phyloP scores from a whole-genome alignment of 2,797 vertebrate species.

The Discoglossus pictus region DNA sequence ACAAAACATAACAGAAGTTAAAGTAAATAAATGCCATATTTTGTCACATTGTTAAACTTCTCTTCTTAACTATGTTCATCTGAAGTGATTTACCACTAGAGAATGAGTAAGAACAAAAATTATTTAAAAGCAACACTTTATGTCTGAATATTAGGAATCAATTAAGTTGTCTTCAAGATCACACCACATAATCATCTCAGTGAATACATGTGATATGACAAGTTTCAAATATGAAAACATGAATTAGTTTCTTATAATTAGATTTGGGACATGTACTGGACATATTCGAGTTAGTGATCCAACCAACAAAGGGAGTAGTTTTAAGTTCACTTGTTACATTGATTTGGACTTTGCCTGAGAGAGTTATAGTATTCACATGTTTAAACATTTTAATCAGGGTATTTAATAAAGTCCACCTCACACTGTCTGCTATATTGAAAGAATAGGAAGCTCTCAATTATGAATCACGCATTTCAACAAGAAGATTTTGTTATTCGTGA shows the following conservation, averaged over 20 bases:
- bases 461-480: no score
- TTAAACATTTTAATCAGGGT: no score
- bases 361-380: no score
- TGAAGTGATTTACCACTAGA: constrained; percentile 13
- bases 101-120: constrained; percentile 38
- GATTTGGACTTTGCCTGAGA: no score
- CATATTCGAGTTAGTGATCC: no score
- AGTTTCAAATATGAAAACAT: constrained; percentile 19
- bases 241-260: neutral
- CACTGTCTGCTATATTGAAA: no score
- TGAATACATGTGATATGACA: constrained; percentile 17
- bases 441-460: no score
- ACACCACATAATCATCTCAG: neutral
- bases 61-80: constrained; percentile 18
- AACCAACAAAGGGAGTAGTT: no score
- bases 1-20: constrained; percentile 5
- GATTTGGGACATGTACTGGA: no score
- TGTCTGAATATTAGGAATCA: constrained; percentile 20
- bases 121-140: constrained; percentile 25
- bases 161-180: constrained; percentile 17
- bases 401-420: no score
- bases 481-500: no score
- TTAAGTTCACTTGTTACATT: no score
- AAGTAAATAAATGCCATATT: constrained; percentile 10
- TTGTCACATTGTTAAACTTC: constrained; percentile 11